phyloP scores from a whole-genome alignment of 2,113 vertebrate genomes.

The Charina bottae region DNA sequence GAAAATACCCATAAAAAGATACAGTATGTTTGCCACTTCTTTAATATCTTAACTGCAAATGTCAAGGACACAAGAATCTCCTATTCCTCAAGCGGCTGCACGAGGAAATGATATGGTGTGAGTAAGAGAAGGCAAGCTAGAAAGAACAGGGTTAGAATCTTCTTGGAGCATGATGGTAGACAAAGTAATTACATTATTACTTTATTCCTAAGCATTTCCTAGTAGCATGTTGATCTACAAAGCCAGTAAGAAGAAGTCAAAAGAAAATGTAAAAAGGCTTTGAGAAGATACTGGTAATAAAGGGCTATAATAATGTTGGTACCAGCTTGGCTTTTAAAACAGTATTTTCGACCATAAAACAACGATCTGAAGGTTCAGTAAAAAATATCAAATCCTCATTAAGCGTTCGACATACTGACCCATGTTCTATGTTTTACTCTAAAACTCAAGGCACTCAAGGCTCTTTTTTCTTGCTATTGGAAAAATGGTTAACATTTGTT shows the following conservation, averaged over 20 bases:
- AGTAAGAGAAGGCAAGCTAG: not conserved
- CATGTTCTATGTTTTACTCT: conserved; percentile 37
- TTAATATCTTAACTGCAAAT: conserved; percentile 30
- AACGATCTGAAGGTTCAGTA: conserved; percentile 51
- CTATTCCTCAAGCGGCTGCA: not conserved
- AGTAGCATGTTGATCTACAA: not conserved
- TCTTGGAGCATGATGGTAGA: not conserved
- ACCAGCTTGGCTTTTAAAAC: not conserved
- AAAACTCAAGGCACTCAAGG: conserved; percentile 23
- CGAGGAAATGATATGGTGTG: not conserved
- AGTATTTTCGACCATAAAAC: not conserved
- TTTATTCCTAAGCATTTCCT: not conserved
- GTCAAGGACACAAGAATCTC: not conserved
- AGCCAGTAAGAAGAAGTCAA: conserved; percentile 2
- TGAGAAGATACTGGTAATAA: conserved; percentile 27
- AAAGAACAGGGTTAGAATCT: not conserved
- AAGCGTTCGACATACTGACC: conserved; percentile 40
- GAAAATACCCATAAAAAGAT: not conserved
- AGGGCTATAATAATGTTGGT: not conserved
- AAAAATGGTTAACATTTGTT: conserved; percentile 32
- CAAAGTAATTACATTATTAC: not conserved
- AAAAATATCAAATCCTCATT: conserved; percentile 44
- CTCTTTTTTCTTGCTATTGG: conserved; percentile 33
- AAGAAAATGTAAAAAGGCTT: conserved; percentile 40
- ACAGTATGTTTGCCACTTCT: not conserved